Evolutionary conservation across 2,113 vertebrate genomes (phyloP).

Genomic region (Albula glossodonta): DNA sequence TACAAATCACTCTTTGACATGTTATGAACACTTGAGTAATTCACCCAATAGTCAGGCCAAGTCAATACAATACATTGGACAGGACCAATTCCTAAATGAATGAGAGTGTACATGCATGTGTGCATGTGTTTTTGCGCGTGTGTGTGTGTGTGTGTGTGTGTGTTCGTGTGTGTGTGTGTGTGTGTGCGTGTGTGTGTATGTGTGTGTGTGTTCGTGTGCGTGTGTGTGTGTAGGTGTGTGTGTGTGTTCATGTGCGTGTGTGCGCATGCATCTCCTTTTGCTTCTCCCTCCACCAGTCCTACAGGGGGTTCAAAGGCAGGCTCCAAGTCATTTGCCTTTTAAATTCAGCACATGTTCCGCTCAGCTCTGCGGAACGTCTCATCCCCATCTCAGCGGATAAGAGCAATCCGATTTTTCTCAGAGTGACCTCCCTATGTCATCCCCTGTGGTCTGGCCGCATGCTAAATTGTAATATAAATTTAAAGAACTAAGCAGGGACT

Average conservation of each 20-base stretch:
- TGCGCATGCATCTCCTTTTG: neutral
- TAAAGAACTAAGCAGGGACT: neutral
- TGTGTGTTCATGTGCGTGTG: neutral
- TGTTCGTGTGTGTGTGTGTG: too few species aligned
- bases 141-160: neutral
- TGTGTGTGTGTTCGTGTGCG: neutral
- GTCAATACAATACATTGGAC: neutral
- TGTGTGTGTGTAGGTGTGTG: neutral
- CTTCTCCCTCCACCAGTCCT: neutral
- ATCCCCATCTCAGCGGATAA: constrained; percentile 4
- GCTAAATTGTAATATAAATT: neutral
- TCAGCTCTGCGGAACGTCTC: neutral
- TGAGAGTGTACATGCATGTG: neutral
- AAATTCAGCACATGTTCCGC: neutral
- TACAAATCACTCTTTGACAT: neutral
- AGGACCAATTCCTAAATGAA: neutral
- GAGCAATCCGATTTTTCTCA: neutral
- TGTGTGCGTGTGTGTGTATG: neutral
- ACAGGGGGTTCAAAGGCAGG: neutral
- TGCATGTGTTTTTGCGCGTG: neutral
- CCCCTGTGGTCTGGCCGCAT: neutral
- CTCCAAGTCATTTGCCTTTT: neutral
- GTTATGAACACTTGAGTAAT: neutral
- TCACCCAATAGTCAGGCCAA: neutral
- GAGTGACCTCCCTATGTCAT: neutral